These are phyloP conservation scores for Sander lucioperca DNA, from an alignment of 2,113 vertebrate species.

Conservation along the genomic window DNA sequence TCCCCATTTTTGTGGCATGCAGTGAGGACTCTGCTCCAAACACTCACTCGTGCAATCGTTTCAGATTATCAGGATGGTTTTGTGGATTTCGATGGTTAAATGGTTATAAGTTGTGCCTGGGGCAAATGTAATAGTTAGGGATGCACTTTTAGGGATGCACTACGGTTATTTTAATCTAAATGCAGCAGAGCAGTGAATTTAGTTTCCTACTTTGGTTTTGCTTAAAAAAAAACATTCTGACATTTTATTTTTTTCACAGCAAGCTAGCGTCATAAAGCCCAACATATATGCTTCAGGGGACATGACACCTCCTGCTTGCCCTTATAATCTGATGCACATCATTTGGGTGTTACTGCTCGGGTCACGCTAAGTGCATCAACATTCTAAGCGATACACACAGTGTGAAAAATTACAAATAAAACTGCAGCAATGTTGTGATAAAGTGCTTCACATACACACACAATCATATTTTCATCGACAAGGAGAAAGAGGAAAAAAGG, in stretches of 20 bases:
- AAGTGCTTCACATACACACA: background rate
- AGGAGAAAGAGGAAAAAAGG: background rate
- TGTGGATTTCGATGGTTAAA: too few relatives aligned
- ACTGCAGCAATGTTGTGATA: background rate
- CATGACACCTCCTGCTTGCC: background rate
- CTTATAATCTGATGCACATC: conserved; percentile 13
- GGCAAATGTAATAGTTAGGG: too few relatives aligned
- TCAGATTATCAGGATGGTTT: too few relatives aligned
- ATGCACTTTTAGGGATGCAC: too few relatives aligned
- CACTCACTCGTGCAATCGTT: too few relatives aligned
- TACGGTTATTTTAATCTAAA: background rate
- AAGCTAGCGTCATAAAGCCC: background rate
- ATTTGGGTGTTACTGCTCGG: background rate
- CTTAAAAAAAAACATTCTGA: background rate
- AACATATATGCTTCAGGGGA: background rate
- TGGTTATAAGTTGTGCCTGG: too few relatives aligned
- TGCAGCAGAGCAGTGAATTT: conserved; percentile 15
- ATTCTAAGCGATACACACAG: background rate
- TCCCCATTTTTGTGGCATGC: too few relatives aligned
- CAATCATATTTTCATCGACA: conserved; percentile 1
- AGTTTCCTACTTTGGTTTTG: conserved; percentile 10
- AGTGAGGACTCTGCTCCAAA: too few relatives aligned
- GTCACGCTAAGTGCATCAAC: background rate
- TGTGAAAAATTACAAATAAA: background rate
- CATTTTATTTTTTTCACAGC: background rate